Percentiles rank a stretch among this genome's conserved stretches.
Evolutionary conservation across 2,888 invertebrate genomes (phyloP).

Genomic region (Asteroscopus sphinx): DNA sequence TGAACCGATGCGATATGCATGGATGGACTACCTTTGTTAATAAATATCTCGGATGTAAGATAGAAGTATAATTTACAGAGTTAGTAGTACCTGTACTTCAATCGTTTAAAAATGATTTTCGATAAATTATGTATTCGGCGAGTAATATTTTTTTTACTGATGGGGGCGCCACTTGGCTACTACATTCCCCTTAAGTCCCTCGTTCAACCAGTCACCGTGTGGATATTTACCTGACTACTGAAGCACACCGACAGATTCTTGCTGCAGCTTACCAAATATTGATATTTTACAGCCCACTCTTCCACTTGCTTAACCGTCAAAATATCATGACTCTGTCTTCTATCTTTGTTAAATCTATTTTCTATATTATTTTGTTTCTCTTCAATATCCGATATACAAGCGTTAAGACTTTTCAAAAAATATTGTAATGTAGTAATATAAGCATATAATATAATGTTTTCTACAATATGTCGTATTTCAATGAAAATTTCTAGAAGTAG

Average conservation of each 20-base stretch:
- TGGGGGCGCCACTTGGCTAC: too few relatives aligned
- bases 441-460: conserved; percentile 5
- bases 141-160: too few relatives aligned
- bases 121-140: too few relatives aligned
- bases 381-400: neutral
- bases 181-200: too few relatives aligned
- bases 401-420: conserved; percentile 2
- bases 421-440: conserved; percentile 2
- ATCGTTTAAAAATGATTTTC: too few relatives aligned
- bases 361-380: conserved; percentile 1
- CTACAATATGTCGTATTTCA: conserved; percentile 16
- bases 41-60: too few relatives aligned
- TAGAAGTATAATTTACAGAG: too few relatives aligned
- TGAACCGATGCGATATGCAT: too few relatives aligned
- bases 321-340: neutral
- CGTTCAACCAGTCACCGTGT: too few relatives aligned
- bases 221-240: conserved; percentile 20
- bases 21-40: too few relatives aligned
- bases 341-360: neutral
- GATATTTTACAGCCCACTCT: conserved; percentile 17
- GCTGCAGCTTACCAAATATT: conserved; percentile 18
- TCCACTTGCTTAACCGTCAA: conserved; percentile 10
- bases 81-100: too few relatives aligned
- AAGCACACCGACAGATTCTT: conserved; percentile 18
- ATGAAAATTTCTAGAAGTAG: neutral